Base-by-base conservation (phyloP, 2,797 vertebrate species). In the Propithecus deckenii region DNA sequence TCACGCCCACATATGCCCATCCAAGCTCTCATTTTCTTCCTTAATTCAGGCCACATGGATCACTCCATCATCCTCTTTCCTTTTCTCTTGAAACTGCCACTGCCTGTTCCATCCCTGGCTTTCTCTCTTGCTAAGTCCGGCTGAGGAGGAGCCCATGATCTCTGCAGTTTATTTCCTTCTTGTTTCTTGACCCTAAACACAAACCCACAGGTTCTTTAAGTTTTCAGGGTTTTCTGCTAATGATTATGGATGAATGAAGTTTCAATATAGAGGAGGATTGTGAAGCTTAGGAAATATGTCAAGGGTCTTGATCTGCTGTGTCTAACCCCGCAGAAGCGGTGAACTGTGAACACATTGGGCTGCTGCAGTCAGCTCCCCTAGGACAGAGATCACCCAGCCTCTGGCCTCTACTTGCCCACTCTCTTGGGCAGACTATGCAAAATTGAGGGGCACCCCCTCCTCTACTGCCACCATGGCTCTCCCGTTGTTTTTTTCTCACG, bases 221-320 rank as follows among this genome's bases (percentile, higher is more conserved):
- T 93, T 78, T 93, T 84, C 52, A 35, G 38, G 35, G 12, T 84
- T 92, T 87, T 83, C 69, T 84, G 25, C 17, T 92, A 84, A 52
- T 86, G 23, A 35, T 75, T 22, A 48, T 48, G 57, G 4, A 76
- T 6, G 25, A 52, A 88, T 65, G 32, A 79, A 78, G 72, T 22
- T 74, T 8, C 0, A 4, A 7, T 22, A 41, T 35, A 41, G 23
- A 32, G 9, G 32, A 23, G 12, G 4, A n/a, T 22, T 38, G 1
- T 71, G 48, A 83, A 78, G 17, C 46, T 59, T 89, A 59, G 76
- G 14, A 13, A 48, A 63, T 22, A 43, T 2, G 2, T 10, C 63
- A 50, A 48, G 4, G n/a, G 52, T 65, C 59, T 72, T 41, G 4
- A 9, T 30, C 32, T 61, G 2, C 35, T 81, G 0, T 86, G 38